Percentiles rank a stretch among this genome's conserved stretches.
phyloP scores from a whole-genome alignment of 1,140 invertebrate genomes.

The Parasteatoda tepidariorum region DNA sequence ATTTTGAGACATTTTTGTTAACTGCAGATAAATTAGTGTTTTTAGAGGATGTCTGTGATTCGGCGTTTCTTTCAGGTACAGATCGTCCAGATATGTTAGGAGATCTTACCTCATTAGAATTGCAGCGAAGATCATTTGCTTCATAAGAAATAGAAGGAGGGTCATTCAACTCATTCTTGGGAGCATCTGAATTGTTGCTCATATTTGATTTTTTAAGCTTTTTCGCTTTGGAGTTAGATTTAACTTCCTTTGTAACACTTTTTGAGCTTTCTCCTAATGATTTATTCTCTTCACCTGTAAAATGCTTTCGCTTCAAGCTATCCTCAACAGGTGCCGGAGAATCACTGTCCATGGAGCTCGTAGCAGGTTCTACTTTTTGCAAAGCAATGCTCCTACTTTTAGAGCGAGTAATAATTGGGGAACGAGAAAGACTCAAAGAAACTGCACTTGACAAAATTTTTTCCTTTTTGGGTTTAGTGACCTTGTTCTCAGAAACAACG shows the following conservation, averaged over 20 bases:
- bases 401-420: constrained; percentile 26
- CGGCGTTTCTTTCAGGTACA: not conserved
- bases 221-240: constrained; percentile 8
- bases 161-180: constrained; percentile 14
- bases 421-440: not conserved
- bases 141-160: not conserved
- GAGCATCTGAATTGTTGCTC: not conserved
- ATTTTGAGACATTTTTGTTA: not conserved
- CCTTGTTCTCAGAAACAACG: not conserved
- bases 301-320: constrained; percentile 43
- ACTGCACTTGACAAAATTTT: not conserved
- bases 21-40: not conserved
- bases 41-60: not conserved
- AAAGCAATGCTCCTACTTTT: constrained; percentile 10
- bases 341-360: constrained; percentile 42
- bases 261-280: constrained; percentile 15
- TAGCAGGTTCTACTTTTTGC: constrained; percentile 61
- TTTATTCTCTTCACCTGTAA: constrained; percentile 6
- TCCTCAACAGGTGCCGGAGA: constrained; percentile 29
- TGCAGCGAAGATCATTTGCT: not conserved
- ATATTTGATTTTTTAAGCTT: constrained; percentile 16
- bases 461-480: not conserved
- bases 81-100: not conserved
- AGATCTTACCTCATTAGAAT: not conserved
- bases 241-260: constrained; percentile 14